Conservation (phyloP, 2,113 vertebrate genomes). For the rat (Rattus norvegicus) region GRCr8 NC_086028.1:104456001-104456500, state of each 20-base stretch:
- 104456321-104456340: not conserved
- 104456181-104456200: rapidly evolving
- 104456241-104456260: not conserved
- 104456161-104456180: not conserved
- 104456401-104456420: not conserved
- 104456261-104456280: not conserved
- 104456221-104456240: not conserved
- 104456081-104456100: not conserved
- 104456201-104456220: not conserved
- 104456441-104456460: not conserved
- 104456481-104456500: not conserved
- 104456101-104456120: not conserved
- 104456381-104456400: not conserved
- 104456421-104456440: rapidly evolving
- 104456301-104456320: not conserved
- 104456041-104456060: rapidly evolving
- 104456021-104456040: not conserved
- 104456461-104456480: not conserved
- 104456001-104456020: rapidly evolving
- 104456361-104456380: not conserved
- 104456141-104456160: not conserved
- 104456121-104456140: rapidly evolving
- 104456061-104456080: not conserved
- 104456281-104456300: not conserved
- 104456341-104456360: rapidly evolving